These are phyloP conservation scores for Ammospiza nelsoni DNA, from an alignment of 2,113 vertebrate species.

Conservation along the genomic window DNA sequence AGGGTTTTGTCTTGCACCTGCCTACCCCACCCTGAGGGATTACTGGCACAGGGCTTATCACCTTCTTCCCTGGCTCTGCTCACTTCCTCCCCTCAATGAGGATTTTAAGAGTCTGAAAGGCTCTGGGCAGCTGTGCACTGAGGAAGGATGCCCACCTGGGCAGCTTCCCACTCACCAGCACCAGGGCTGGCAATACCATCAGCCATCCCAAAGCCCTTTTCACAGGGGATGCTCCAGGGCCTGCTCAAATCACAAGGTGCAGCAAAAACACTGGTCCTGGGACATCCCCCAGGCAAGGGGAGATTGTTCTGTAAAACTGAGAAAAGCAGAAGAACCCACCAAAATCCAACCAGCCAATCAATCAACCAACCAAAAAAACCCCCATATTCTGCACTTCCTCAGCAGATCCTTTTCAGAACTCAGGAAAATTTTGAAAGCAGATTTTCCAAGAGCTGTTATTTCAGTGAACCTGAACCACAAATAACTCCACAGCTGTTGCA, in stretches of 20 bases:
- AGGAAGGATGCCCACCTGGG: background rate
- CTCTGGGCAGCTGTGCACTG: background rate
- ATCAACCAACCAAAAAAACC: too few species aligned
- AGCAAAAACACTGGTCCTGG: background rate
- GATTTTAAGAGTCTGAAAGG: background rate
- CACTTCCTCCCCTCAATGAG: background rate
- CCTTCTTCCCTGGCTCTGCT: background rate
- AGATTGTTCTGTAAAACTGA: background rate
- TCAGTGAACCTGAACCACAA: constrained; percentile 38
- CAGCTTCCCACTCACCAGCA: background rate
- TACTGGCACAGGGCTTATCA: background rate
- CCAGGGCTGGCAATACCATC: background rate
- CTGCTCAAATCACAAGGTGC: background rate
- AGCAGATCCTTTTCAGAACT: background rate
- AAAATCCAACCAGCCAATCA: background rate
- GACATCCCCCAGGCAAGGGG: background rate
- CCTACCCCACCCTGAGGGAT: background rate
- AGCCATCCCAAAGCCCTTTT: background rate
- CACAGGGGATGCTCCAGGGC: background rate
- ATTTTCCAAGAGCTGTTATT: constrained; percentile 14
- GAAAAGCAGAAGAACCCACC: background rate
- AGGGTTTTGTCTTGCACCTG: fast-evolving
- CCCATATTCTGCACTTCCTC: background rate
- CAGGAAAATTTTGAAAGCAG: background rate
- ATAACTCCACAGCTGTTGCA: constrained; percentile 28